Evolutionary conservation across 1,140 invertebrate species (phyloP).

Genomic region (Cecropterus lyciades): DNA sequence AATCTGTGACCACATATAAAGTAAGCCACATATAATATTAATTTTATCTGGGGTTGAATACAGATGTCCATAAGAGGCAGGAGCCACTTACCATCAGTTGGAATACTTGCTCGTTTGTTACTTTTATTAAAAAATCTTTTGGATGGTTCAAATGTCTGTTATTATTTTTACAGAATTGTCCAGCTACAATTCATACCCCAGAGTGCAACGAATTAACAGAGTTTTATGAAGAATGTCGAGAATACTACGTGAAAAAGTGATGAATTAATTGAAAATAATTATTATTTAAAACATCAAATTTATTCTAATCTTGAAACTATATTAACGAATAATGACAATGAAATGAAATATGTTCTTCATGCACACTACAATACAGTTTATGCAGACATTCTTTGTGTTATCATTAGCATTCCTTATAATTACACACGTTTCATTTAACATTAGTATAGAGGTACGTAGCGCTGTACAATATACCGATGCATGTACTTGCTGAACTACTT

Average conservation of each 20-base stretch:
- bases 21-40: too few species aligned
- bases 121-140: too few species aligned
- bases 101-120: too few species aligned
- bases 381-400: constrained; percentile 31
- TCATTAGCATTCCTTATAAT: constrained; percentile 40
- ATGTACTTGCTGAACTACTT: constrained; percentile 45
- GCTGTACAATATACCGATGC: constrained; percentile 34
- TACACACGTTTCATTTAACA: constrained; percentile 57
- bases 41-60: too few species aligned
- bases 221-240: constrained; percentile 57
- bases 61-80: too few species aligned
- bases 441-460: constrained; percentile 61
- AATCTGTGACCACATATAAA: too few species aligned
- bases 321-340: constrained; percentile 56
- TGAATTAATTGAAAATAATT: constrained; percentile 15
- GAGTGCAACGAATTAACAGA: constrained; percentile 55
- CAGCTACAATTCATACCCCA: constrained; percentile 43
- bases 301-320: constrained; percentile 63
- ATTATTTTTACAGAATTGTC: constrained; percentile 59
- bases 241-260: constrained; percentile 50
- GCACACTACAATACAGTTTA: constrained; percentile 38
- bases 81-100: too few species aligned
- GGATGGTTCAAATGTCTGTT: constrained; percentile 14
- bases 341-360: constrained; percentile 48
- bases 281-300: constrained; percentile 54